A percentile compares a stretch with the other conserved stretches of the same genome.
phyloP scores from a whole-genome alignment of 2,888 invertebrate genomes.

The Heterodera filipjevi region DNA sequence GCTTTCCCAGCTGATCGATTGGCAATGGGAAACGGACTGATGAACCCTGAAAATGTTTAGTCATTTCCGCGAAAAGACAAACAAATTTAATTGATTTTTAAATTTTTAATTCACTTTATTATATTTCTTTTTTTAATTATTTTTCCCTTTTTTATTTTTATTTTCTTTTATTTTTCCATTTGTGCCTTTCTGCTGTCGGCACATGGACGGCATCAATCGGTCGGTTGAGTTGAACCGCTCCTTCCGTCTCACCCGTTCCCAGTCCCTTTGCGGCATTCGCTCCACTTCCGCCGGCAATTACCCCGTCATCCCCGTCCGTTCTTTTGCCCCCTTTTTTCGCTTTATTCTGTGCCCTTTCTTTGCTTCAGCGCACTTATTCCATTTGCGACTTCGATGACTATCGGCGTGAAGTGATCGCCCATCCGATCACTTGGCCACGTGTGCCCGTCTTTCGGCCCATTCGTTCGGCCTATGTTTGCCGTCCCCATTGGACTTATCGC shows the following conservation, averaged over 20 bases:
- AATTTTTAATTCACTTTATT: neutral
- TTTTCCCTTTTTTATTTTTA: neutral
- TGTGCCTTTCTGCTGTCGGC: neutral
- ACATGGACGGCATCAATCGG: neutral
- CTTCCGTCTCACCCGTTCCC: constrained; percentile 23
- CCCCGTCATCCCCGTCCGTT: constrained; percentile 20
- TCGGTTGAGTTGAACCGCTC: constrained; percentile 15
- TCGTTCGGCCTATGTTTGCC: constrained; percentile 17
- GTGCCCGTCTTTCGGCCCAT: constrained; percentile 9
- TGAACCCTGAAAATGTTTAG: neutral
- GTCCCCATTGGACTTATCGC: constrained; percentile 29
- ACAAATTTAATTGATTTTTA: neutral
- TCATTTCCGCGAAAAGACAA: neutral
- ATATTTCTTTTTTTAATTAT: neutral
- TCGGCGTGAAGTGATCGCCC: constrained; percentile 15
- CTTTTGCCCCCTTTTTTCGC: neutral
- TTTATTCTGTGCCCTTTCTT: neutral
- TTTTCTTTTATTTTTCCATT: too few relatives aligned
- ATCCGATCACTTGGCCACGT: constrained; percentile 27
- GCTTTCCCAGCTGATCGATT: neutral
- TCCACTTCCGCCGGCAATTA: constrained; percentile 28
- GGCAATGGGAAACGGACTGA: neutral
- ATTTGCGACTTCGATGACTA: constrained; percentile 25
- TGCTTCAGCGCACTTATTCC: constrained; percentile 28
- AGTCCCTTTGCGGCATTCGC: constrained; percentile 24